phyloP scores from a whole-genome alignment of 1,140 invertebrate genomes.

The Drosophila pallidifrons region DNA sequence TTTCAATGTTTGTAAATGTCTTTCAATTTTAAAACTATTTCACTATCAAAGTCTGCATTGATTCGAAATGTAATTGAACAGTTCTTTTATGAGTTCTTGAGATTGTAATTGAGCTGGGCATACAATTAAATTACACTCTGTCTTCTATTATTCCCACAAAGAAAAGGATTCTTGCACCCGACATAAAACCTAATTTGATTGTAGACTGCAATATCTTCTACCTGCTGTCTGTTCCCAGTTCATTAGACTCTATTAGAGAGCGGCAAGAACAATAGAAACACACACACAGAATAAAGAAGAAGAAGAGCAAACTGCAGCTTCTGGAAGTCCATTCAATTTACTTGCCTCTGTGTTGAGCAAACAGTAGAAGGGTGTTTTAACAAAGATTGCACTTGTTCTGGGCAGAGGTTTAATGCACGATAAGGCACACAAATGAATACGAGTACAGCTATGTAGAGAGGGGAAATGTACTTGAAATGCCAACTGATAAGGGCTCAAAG shows the following conservation, averaged over 20 bases:
- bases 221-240: constrained; percentile 54
- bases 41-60: no score
- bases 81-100: neutral
- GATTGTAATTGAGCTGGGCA: constrained; percentile 24
- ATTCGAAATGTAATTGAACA: neutral
- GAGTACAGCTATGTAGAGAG: neutral
- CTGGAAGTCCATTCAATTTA: constrained; percentile 25
- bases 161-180: constrained; percentile 31
- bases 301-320: neutral
- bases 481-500: constrained; percentile 38
- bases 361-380: constrained; percentile 68
- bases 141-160: constrained; percentile 1
- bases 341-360: constrained; percentile 23
- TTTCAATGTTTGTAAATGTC: no score
- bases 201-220: constrained; percentile 45
- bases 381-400: constrained; percentile 58
- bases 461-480: constrained; percentile 41
- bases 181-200: constrained; percentile 35
- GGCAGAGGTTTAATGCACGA: constrained; percentile 66
- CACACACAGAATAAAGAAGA: neutral
- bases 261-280: constrained; percentile 65
- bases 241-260: constrained; percentile 74
- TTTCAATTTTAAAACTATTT: no score
- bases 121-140: constrained; percentile 12
- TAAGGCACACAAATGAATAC: constrained; percentile 35